Evolutionary conservation across 1,140 invertebrate genomes (phyloP).

Genomic region (Bradysia coprophila): DNA sequence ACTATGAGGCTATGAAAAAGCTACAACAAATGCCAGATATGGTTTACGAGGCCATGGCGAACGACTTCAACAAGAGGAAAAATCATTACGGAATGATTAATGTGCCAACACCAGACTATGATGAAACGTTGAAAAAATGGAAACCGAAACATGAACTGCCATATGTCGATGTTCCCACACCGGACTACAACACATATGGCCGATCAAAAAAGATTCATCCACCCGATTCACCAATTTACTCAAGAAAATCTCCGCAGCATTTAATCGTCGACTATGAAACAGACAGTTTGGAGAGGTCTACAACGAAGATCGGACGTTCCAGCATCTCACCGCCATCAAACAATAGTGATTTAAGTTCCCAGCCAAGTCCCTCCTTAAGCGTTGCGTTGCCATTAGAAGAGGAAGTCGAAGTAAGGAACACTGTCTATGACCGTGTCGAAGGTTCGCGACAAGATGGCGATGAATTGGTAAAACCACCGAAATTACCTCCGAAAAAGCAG

Average conservation of each 20-base stretch:
- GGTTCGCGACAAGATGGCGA: constrained; percentile 19
- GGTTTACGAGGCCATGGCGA: constrained; percentile 38
- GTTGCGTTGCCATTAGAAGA: constrained; percentile 53
- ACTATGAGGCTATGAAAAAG: constrained; percentile 22
- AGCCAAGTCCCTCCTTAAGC: constrained; percentile 45
- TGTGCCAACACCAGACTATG: constrained; percentile 22
- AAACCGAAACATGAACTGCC: background rate
- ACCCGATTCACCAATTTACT: constrained; percentile 21
- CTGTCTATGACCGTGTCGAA: constrained; percentile 28
- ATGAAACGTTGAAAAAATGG: constrained; percentile 11
- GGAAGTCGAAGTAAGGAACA: constrained; percentile 56
- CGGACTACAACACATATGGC: constrained; percentile 21
- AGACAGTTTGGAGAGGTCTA: constrained; percentile 54
- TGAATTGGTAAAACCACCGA: constrained; percentile 11
- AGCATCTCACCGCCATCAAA: constrained; percentile 38
- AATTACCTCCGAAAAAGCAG: background rate
- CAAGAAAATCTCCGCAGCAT: constrained; percentile 20
- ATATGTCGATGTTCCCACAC: constrained; percentile 15
- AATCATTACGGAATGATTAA: constrained; percentile 6
- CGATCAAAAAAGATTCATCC: constrained; percentile 15
- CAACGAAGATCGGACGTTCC: constrained; percentile 28
- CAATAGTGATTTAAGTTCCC: constrained; percentile 37
- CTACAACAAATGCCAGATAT: constrained; percentile 34
- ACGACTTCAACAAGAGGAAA: constrained; percentile 13
- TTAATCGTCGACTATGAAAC: constrained; percentile 46